Evolutionary conservation across 53 echinoderm and acorn worm species (phyloP).

Genomic region (Luidia sarsii): DNA sequence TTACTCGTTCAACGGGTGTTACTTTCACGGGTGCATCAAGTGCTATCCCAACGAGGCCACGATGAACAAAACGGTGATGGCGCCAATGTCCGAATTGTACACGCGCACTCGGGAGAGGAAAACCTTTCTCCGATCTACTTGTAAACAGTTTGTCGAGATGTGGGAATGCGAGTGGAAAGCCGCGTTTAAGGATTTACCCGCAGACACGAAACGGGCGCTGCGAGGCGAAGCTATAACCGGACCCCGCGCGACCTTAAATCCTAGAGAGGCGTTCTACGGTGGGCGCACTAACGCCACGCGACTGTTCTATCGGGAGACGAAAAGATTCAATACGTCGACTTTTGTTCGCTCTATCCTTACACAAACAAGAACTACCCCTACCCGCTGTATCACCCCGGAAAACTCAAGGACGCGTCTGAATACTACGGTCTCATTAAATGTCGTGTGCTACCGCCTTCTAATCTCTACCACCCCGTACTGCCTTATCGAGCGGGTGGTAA

Average conservation of each 20-base stretch:
- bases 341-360: conserved; percentile 65
- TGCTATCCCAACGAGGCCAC: background rate
- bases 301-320: conserved; percentile 25
- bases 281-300: background rate
- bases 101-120: conserved; percentile 12
- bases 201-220: conserved; percentile 1
- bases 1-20: conserved; percentile 9
- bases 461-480: conserved; percentile 53
- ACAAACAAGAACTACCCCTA: conserved; percentile 67
- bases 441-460: conserved; percentile 20
- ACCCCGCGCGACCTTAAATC: conserved; percentile 19
- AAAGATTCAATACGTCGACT: conserved; percentile 61
- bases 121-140: background rate
- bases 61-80: background rate
- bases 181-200: background rate
- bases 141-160: conserved; percentile 12
- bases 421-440: conserved; percentile 67
- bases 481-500: conserved; percentile 50
- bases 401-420: conserved; percentile 15
- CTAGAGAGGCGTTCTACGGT: conserved; percentile 26
- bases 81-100: conserved; percentile 30
- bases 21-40: conserved; percentile 8
- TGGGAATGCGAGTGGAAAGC: conserved; percentile 21
- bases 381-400: conserved; percentile 21
- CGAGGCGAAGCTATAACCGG: background rate